Base-by-base conservation (phyloP, 92 coral and sea anemone species). In the Nematostella vectensis region DNA sequence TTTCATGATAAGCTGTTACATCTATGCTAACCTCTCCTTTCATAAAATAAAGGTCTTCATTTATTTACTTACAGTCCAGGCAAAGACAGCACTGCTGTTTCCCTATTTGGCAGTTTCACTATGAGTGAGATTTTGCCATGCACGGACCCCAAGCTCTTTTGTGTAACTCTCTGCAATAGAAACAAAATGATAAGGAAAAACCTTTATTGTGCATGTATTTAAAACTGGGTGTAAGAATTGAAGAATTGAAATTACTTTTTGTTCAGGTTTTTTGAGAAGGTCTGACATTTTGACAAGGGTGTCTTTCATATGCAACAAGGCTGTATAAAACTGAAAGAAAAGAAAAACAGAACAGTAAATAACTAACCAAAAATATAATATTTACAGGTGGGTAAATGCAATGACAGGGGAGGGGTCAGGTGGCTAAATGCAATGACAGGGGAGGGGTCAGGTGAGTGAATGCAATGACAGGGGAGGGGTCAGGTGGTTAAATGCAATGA, bases 61-160 rank as follows among this genome's bases (percentile, higher is more conserved):
- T n/a, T n/a, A n/a, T n/a, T n/a, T 31, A 85, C 95, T 85, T 65
- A 85, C 95, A 85, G 73, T 45, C 95, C 95, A 30, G 95, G 88
- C 3, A 80, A 87, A 58, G 88, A 70, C 78, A 85, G 71, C 30
- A 85, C 50, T 2, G 95, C 80, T 15, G 95, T 70, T 63, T 85
- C 87, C 47, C 80, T 75, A 48, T 85, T 81, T 22, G 95, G 95
- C 12, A 85, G 66, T 40, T 80, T 85, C 29, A 80, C 71, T 61
- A 85, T 70, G 49, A 85, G 75, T 44, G 95, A 80, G 30, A 71
- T 81, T 52, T 85, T 80, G 38, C 71, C 71, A 28, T 64, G 70
- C 45, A 80, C n/a, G n/a, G n/a, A n/a, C n/a, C n/a, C n/a, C n/a
- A n/a, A n/a, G n/a, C n/a, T n/a, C n/a, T n/a, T n/a, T n/a, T n/a